Evolutionary conservation across 2,888 invertebrate species (phyloP), one percentile per base, ranked within the genome.

Genomic region (Malthinus flaveolus): DNA sequence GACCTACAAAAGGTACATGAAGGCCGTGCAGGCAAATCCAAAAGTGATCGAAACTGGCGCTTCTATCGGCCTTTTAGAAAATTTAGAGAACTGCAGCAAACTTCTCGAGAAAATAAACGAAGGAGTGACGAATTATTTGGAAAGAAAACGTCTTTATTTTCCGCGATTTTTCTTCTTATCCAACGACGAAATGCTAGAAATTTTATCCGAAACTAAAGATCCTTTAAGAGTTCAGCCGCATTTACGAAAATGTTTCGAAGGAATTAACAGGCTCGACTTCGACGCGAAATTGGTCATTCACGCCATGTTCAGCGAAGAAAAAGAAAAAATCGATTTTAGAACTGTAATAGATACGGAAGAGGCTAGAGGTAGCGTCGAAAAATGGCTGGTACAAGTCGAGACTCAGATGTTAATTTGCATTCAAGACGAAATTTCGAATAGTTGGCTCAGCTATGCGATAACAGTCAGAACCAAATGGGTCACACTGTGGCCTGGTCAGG

Each of bases 111-210:
- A 85, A 78, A 91, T 94, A 55, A 91, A 90, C 73, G 89, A 90
- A 56, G 93, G 93, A 3, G 88, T 94, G 0, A 87, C 90, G 66
- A 85, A 86, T 67, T 94, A 93, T 74, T 80, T 94, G 61, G 93
- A 93, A 79, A 91, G 88, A 78, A 94, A 93, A 76, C 80, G 93
- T 64, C 79, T 93, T 7, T 92, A 83, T 76, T 94, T 94, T 74
- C 88, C 93, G 36, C 84, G 94, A 75, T 93, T 95, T 75, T 95
- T 94, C 82, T 95, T 95, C 73, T 81, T 95, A 57, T 94, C 94
- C 5, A 94, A 95, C 75, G 92, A 93, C 71, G 94, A 95, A 78
- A 88, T 95, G 85, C 80, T 95, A 67, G 93, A 94, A 78, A 93
- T 95, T 68, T 81, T 95, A 61, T 93, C 93, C 0, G 93, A 94